Evolutionary conservation across 2,888 invertebrate species (phyloP).

Genomic region (Parascotia fuliginaria): DNA sequence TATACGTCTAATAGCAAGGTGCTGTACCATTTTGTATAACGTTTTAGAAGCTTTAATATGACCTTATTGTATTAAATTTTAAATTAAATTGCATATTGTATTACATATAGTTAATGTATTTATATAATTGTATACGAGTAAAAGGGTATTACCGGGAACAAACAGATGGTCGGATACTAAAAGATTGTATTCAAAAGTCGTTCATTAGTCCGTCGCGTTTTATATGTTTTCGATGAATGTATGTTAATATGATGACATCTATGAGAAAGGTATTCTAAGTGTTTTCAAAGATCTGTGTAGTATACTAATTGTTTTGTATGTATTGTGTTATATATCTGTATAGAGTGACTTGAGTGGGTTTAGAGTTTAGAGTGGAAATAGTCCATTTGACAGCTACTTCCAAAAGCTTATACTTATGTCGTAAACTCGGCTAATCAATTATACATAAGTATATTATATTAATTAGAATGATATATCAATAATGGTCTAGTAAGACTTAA

Average conservation of each 20-base stretch:
- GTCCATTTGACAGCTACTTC: neutral
- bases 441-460: too few species aligned
- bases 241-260: slow-evolving; percentile 9
- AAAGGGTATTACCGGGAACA: slow-evolving; percentile 38
- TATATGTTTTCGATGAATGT: slow-evolving; percentile 34
- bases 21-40: slow-evolving; percentile 70
- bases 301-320: slow-evolving; percentile 2
- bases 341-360: too few species aligned
- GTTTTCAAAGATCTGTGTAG: neutral
- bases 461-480: neutral
- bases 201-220: slow-evolving; percentile 17
- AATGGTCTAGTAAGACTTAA: neutral
- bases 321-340: slow-evolving; percentile 6
- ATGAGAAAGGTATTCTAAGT: slow-evolving; percentile 7
- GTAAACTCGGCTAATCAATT: slow-evolving; percentile 1
- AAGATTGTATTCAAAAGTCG: slow-evolving; percentile 5
- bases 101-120: slow-evolving; percentile 33
- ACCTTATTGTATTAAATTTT: slow-evolving; percentile 55
- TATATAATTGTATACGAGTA: slow-evolving; percentile 34
- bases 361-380: neutral
- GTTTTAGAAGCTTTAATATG: slow-evolving; percentile 72
- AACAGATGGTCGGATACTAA: neutral
- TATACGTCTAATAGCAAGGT: slow-evolving; percentile 74
- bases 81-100: slow-evolving; percentile 64
- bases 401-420: neutral